These are phyloP conservation scores for Callionymus lyra DNA, from an alignment of 2,113 vertebrate genomes.

Conservation along the genomic window DNA sequence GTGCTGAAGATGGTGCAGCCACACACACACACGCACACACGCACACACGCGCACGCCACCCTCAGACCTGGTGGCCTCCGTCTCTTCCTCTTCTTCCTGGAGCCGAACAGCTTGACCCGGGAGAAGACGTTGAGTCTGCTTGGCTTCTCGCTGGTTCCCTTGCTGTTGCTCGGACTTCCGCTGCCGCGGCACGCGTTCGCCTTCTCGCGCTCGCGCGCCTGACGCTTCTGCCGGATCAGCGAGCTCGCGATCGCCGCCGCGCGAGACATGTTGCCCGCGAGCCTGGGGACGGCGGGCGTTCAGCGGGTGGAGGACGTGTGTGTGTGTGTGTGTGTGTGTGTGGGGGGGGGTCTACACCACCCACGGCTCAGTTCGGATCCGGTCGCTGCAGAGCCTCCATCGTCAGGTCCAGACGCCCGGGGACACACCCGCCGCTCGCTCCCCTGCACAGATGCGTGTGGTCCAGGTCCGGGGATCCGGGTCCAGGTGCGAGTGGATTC, in stretches of 20 bases:
- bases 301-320: background rate
- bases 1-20: constrained; percentile 12
- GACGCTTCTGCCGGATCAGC: constrained; percentile 94
- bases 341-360: constrained; percentile 35
- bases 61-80: constrained; percentile 88
- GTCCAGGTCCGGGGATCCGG: no score
- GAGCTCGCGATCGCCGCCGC: constrained; percentile 98
- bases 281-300: background rate
- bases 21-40: no score
- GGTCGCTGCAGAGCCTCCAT: constrained; percentile 41
- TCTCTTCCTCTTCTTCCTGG: constrained; percentile 87
- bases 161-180: constrained; percentile 91
- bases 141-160: constrained; percentile 83
- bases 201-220: constrained; percentile 94
- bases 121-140: constrained; percentile 96
- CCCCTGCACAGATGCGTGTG: no score
- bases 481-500: no score
- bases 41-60: no score
- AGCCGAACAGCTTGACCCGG: constrained; percentile 94
- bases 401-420: constrained; percentile 19
- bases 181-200: constrained; percentile 88
- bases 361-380: constrained; percentile 51
- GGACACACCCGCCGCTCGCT: constrained; percentile 9
- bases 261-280: constrained; percentile 72
- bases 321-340: constrained; percentile 1